These are phyloP conservation scores for Pristionchus entomophagus DNA, from an alignment of 2,888 invertebrate genomes.

Conservation along the genomic window DNA sequence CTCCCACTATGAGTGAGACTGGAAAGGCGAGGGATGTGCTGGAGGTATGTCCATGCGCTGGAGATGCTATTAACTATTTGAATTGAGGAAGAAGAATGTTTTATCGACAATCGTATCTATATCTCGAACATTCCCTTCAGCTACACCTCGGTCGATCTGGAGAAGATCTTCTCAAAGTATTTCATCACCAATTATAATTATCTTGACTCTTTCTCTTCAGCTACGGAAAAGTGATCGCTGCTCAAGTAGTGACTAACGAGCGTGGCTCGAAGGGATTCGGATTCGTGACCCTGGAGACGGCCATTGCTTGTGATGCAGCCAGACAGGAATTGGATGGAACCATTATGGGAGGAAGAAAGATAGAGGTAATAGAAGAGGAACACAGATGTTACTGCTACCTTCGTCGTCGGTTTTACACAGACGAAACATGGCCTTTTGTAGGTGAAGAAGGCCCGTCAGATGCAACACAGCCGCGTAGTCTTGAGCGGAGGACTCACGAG, in stretches of 20 bases:
- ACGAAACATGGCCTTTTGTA: not conserved
- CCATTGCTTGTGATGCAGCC: conserved; percentile 33
- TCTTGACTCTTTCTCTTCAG: not conserved
- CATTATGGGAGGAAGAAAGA: conserved; percentile 47
- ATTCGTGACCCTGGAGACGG: conserved; percentile 43
- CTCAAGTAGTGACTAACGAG: conserved; percentile 44
- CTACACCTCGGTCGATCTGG: conserved; percentile 45
- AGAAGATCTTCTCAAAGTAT: conserved; percentile 46
- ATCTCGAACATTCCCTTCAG: conserved; percentile 48
- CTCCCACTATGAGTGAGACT: not conserved
- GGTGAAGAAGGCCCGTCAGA: conserved; percentile 46
- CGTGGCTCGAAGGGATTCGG: conserved; percentile 47
- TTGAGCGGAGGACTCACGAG: not conserved
- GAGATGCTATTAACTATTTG: not conserved
- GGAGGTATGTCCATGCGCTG: not conserved
- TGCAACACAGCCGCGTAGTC: conserved; percentile 12
- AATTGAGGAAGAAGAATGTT: conserved; percentile 36
- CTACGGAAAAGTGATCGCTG: conserved; percentile 38
- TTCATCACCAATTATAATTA: not conserved
- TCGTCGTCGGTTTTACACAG: not conserved
- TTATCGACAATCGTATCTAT: conserved; percentile 47
- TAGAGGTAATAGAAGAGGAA: too few species aligned
- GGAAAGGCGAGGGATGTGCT: conserved; percentile 10
- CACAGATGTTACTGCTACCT: too few species aligned
- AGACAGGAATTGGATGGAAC: conserved; percentile 41